Percentiles rank a stretch among this genome's conserved stretches.
Conservation (phyloP, 2,797 vertebrate species). For the Melanotaenia maccullochi region DNA sequence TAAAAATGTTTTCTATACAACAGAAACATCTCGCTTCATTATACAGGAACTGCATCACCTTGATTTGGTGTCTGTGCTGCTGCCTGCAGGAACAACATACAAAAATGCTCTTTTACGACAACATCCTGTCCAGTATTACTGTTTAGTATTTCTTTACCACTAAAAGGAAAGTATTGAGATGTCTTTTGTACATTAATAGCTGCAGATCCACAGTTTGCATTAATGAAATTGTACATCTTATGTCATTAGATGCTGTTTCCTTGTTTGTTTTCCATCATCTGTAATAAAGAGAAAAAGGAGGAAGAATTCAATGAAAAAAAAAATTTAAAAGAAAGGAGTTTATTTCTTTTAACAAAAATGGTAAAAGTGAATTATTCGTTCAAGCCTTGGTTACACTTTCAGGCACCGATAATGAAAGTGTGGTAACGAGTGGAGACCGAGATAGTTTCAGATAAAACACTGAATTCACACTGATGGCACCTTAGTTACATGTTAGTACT, state of each 20-base stretch:
- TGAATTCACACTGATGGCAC: not conserved
- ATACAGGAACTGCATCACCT: constrained; percentile 21
- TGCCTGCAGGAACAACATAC: constrained; percentile 45
- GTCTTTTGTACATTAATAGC: constrained; percentile 69
- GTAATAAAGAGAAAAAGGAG: not conserved
- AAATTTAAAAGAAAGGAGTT: constrained; percentile 36
- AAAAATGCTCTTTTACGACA: constrained; percentile 17
- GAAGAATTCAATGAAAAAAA: constrained; percentile 24
- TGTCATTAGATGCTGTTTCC: constrained; percentile 18
- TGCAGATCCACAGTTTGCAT: constrained; percentile 62
- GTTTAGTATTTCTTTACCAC: constrained; percentile 38
- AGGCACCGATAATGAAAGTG: not conserved
- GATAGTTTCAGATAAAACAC: not conserved
- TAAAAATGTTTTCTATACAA: constrained; percentile 64
- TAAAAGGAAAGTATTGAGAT: constrained; percentile 33
- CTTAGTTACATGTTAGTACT: not conserved
- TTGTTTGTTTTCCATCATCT: constrained; percentile 3
- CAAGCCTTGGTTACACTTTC: constrained; percentile 5
- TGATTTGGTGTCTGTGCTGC: constrained; percentile 38
- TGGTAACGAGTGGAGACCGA: not conserved
- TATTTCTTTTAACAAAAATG: constrained; percentile 47
- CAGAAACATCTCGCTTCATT: constrained; percentile 29
- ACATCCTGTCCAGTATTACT: constrained; percentile 38
- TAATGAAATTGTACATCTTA: constrained; percentile 61
- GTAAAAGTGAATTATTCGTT: constrained; percentile 49